Evolutionary conservation across 2,113 vertebrate genomes (phyloP).

Genomic region (Macroglossus sobrinus): DNA sequence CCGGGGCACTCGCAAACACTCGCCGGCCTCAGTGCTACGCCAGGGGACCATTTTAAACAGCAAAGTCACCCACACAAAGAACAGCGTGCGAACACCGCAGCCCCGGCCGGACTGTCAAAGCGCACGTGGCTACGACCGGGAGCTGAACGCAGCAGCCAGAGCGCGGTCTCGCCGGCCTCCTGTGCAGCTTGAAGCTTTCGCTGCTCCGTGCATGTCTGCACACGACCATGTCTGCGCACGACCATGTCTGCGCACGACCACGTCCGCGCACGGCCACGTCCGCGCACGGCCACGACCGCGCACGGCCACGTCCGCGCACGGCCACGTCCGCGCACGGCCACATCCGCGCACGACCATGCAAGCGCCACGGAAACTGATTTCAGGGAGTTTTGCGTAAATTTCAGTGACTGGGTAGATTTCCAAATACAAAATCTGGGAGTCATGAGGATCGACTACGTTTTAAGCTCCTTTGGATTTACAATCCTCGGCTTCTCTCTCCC

Average conservation of each 20-base stretch:
- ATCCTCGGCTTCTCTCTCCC: background rate
- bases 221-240: no score
- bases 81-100: fast-evolving
- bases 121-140: fast-evolving
- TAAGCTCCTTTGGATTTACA: background rate
- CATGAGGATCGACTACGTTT: background rate
- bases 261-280: no score
- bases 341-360: background rate
- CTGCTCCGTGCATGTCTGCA: no score
- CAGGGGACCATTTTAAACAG: background rate
- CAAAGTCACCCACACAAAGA: background rate
- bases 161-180: fast-evolving
- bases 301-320: no score
- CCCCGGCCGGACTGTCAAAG: no score
- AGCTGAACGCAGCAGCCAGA: background rate
- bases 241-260: no score
- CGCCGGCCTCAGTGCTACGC: fast-evolving
- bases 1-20: background rate
- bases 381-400: background rate
- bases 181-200: background rate
- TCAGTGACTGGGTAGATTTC: background rate
- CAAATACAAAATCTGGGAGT: background rate
- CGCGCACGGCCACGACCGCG: no score
- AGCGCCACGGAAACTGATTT: background rate
- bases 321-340: no score